Evolutionary conservation across 2,888 invertebrate genomes (phyloP).

Genomic region (Caenorhabditis macrosperma): DNA sequence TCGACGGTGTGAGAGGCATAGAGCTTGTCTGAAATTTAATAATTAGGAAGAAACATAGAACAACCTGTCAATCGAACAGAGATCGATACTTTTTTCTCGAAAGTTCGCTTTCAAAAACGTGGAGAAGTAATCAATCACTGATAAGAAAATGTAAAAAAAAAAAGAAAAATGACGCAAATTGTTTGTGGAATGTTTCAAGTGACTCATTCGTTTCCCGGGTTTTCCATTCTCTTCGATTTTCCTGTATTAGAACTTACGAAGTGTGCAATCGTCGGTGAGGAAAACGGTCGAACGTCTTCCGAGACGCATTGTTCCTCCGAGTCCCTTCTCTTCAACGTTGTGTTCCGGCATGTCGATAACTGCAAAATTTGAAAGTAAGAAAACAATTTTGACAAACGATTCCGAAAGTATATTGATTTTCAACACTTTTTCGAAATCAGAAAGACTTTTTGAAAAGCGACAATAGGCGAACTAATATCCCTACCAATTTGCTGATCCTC

Average conservation of each 20-base stretch:
- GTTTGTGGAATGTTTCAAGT: no score
- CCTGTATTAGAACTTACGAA: constrained; percentile 81
- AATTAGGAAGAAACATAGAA: neutral
- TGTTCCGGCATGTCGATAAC: constrained; percentile 97
- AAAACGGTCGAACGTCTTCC: constrained; percentile 93
- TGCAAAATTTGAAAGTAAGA: constrained; percentile 23
- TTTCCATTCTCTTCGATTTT: neutral
- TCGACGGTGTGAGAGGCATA: constrained; percentile 84
- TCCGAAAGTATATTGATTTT: no score
- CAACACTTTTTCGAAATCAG: no score
- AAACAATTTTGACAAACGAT: neutral
- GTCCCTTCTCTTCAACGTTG: constrained; percentile 86
- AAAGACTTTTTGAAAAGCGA: no score
- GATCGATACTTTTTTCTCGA: no score
- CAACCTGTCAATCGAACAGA: no score
- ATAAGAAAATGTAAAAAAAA: no score
- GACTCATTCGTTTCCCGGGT: no score
- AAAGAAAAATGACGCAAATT: no score
- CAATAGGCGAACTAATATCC: no score
- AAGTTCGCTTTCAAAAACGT: no score
- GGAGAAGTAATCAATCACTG: no score
- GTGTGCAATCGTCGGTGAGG: constrained; percentile 82
- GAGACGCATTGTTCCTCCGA: constrained; percentile 98
- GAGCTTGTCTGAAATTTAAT: constrained; percentile 67
- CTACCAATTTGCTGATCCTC: constrained; percentile 66